Evolutionary conservation across 64 coral and sea anemone species (phyloP).

Genomic region (Montipora efflorescens): DNA sequence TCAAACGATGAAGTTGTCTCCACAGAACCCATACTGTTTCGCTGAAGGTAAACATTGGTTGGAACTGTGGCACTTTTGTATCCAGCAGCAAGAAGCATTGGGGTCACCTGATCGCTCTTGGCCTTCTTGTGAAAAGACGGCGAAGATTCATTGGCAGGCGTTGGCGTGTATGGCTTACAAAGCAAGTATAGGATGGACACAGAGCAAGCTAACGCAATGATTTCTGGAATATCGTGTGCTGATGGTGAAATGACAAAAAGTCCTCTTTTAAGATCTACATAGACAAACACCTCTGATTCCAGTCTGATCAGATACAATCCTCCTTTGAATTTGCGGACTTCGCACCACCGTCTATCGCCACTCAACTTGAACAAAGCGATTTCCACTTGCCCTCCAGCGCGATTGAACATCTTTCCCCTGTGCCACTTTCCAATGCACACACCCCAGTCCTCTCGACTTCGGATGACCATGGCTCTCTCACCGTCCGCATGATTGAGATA

Average conservation of each 20-base stretch:
- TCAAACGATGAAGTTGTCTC: neutral
- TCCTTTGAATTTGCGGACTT: slow-evolving; percentile 53
- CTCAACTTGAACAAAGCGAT: slow-evolving; percentile 28
- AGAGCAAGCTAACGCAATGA: slow-evolving; percentile 40
- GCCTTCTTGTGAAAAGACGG: slow-evolving; percentile 28
- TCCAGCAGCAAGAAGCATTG: slow-evolving; percentile 50
- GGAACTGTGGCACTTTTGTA: slow-evolving; percentile 55
- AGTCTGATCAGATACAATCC: slow-evolving; percentile 43
- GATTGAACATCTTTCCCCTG: neutral
- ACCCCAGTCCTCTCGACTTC: slow-evolving; percentile 61
- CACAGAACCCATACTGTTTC: neutral
- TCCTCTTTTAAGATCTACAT: slow-evolving; percentile 19
- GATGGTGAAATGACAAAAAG: slow-evolving; percentile 15
- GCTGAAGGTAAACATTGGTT: slow-evolving; percentile 20
- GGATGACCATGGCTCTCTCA: slow-evolving; percentile 54
- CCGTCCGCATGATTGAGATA: neutral
- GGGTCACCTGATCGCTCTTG: neutral
- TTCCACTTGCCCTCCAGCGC: slow-evolving; percentile 3
- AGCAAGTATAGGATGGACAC: slow-evolving; percentile 31
- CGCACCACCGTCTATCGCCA: slow-evolving; percentile 7
- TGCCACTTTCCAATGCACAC: slow-evolving; percentile 29
- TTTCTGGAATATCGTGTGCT: slow-evolving; percentile 33
- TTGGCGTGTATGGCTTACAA: slow-evolving; percentile 45
- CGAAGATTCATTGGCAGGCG: neutral
- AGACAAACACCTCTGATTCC: neutral